These are phyloP conservation scores for Automeris io DNA, from an alignment of 2,888 invertebrate genomes.

Conservation along the genomic window DNA sequence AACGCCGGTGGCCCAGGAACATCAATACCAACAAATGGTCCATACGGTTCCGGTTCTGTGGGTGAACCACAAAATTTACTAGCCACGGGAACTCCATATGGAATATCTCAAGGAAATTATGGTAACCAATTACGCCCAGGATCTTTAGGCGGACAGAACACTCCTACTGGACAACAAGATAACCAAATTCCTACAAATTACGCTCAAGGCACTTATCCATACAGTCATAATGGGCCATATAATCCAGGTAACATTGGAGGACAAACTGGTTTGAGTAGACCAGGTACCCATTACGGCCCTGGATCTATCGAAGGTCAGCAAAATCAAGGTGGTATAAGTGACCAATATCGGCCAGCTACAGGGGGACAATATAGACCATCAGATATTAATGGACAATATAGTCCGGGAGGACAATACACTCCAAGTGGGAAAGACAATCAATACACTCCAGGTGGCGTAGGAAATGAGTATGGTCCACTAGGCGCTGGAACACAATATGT, in stretches of 20 bases:
- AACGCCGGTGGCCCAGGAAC: constrained; percentile 10
- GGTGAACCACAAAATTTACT: constrained; percentile 2
- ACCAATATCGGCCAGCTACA: too few species aligned
- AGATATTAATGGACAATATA: constrained; percentile 1
- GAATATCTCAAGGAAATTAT: background rate
- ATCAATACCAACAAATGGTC: constrained; percentile 3
- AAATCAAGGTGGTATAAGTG: background rate
- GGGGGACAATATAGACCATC: background rate
- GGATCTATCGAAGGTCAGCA: background rate
- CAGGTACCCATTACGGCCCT: constrained; percentile 3
- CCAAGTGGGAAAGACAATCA: background rate
- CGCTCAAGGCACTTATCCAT: constrained; percentile 5
- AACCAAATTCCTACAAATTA: constrained; percentile 3
- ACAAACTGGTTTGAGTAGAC: background rate
- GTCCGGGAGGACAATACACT: background rate
- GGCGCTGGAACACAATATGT: constrained; percentile 11
- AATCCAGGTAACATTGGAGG: constrained; percentile 1
- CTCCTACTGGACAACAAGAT: background rate
- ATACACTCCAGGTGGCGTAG: background rate
- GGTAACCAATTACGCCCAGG: background rate
- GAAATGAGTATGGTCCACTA: background rate
- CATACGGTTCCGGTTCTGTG: constrained; percentile 8
- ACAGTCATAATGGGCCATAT: background rate
- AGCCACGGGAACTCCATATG: constrained; percentile 3
- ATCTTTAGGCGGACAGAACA: background rate